Evolutionary conservation across 2,888 invertebrate species (phyloP).

Genomic region (Drosophila aldrichi): DNA sequence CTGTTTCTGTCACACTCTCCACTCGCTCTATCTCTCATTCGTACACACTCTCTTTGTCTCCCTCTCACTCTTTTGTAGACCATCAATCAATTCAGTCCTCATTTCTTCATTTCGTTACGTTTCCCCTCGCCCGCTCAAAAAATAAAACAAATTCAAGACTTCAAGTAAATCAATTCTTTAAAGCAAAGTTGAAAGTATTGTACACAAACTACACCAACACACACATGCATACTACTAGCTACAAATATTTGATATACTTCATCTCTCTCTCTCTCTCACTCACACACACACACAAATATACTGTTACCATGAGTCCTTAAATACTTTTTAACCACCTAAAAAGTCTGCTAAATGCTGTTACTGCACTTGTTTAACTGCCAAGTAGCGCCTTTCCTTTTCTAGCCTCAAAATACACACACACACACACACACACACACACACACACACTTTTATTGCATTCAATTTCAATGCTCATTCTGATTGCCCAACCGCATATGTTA

Average conservation of each 20-base stretch:
- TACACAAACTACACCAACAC: conserved; percentile 22
- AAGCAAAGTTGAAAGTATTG: conserved; percentile 68
- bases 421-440: conserved; percentile 10
- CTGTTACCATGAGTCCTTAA: conserved; percentile 33
- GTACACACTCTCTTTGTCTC: conserved; percentile 10
- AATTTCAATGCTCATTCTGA: conserved; percentile 52
- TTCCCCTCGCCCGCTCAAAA: conserved; percentile 5
- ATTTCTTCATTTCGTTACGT: conserved; percentile 58
- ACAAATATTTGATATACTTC: conserved; percentile 18
- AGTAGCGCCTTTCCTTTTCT: conserved; percentile 25
- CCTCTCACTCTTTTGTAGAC: conserved; percentile 12
- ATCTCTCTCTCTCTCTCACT: conserved; percentile 19
- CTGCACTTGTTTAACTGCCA: conserved; percentile 54
- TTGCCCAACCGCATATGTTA: conserved; percentile 24
- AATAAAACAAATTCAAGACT: conserved; percentile 12
- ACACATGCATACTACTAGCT: conserved; percentile 14
- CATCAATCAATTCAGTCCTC: conserved; percentile 39
- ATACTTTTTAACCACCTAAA: conserved; percentile 36
- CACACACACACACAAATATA: conserved; percentile 18
- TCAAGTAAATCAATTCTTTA: conserved; percentile 47
- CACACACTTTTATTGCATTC: conserved; percentile 32
- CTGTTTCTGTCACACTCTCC: conserved; percentile 2
- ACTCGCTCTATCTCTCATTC: conserved; percentile 1
- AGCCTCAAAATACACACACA: conserved; percentile 11
- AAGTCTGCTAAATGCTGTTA: conserved; percentile 49